Percentiles rank a stretch among this genome's conserved stretches.
These are phyloP conservation scores for Actinostola sp. DNA, from an alignment of 92 coral and sea anemone species.

Conservation along the genomic window DNA sequence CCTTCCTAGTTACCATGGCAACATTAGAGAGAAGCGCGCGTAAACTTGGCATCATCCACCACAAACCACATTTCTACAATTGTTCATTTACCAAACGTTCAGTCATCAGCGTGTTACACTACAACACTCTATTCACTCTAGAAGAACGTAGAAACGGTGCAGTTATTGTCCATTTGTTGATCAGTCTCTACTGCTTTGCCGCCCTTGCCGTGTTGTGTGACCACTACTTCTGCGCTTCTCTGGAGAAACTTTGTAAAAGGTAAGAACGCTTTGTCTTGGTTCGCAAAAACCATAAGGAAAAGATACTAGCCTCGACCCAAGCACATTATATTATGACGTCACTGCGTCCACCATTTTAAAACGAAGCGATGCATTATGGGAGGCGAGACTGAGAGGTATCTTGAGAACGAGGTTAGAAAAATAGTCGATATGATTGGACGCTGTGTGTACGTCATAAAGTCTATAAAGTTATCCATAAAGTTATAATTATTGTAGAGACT, in stretches of 20 bases:
- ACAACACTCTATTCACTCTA: constrained; percentile 84
- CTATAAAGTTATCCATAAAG: no score
- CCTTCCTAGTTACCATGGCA: constrained; percentile 12
- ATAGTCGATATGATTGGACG: no score
- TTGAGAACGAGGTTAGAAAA: no score
- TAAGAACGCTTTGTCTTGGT: constrained; percentile 29
- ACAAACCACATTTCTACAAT: constrained; percentile 73
- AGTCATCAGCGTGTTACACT: constrained; percentile 86
- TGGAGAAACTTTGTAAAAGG: constrained; percentile 95
- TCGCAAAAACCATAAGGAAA: no score
- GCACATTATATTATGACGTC: no score
- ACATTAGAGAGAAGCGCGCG: constrained; percentile 43
- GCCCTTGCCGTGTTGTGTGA: constrained; percentile 91
- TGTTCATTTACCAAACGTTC: constrained; percentile 66
- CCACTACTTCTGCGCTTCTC: constrained; percentile 96
- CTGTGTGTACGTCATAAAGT: no score
- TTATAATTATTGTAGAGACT: no score
- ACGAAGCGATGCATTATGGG: no score
- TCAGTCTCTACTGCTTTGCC: constrained; percentile 89
- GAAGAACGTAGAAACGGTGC: constrained; percentile 92
- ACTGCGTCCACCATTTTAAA: no score
- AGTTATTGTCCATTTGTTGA: constrained; percentile 72
- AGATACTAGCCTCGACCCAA: no score
- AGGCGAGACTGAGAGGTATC: no score
- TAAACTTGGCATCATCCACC: constrained; percentile 62